These are phyloP conservation scores for Acanthurus tractus DNA, from an alignment of 2,797 vertebrate genomes.

Conservation along the genomic window DNA sequence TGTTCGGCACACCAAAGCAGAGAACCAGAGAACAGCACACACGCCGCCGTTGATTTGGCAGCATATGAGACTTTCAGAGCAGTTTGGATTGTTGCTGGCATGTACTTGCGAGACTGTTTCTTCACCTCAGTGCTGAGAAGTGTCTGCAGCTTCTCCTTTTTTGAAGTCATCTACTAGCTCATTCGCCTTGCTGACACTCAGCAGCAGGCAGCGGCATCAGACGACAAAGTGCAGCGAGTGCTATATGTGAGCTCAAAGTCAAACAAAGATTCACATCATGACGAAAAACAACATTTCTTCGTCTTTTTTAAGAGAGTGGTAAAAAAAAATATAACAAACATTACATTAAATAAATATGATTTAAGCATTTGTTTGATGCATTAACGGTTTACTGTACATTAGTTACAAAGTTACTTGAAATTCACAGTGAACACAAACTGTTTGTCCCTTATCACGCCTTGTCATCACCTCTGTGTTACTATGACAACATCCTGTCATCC, in stretches of 20 bases:
- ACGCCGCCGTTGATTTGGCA: not conserved
- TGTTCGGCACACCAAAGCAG: slow-evolving; percentile 13
- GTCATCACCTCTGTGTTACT: slow-evolving; percentile 41
- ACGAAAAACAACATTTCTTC: not conserved
- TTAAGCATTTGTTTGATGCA: not conserved
- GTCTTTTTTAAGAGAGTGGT: not conserved
- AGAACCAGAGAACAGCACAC: slow-evolving; percentile 25
- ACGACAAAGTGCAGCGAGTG: not conserved
- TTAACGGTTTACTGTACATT: not conserved
- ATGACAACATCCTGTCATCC: slow-evolving; percentile 55
- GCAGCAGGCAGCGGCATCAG: slow-evolving; percentile 11
- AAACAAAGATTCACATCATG: not conserved
- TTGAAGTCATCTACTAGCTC: slow-evolving; percentile 26
- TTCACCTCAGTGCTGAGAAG: slow-evolving; percentile 3
- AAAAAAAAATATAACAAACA: not conserved
- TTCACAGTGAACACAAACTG: slow-evolving; percentile 11
- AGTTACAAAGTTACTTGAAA: slow-evolving; percentile 7
- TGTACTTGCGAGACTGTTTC: not conserved
- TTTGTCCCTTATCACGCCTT: slow-evolving; percentile 33
- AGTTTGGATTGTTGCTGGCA: not conserved
- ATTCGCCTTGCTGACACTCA: slow-evolving; percentile 21
- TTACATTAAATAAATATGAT: not conserved
- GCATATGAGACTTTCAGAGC: slow-evolving; percentile 6
- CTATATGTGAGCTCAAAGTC: not conserved
- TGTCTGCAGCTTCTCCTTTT: slow-evolving; percentile 2